Evolutionary conservation across 2,888 invertebrate species (phyloP).

Genomic region (Pseudanteris insignis): DNA sequence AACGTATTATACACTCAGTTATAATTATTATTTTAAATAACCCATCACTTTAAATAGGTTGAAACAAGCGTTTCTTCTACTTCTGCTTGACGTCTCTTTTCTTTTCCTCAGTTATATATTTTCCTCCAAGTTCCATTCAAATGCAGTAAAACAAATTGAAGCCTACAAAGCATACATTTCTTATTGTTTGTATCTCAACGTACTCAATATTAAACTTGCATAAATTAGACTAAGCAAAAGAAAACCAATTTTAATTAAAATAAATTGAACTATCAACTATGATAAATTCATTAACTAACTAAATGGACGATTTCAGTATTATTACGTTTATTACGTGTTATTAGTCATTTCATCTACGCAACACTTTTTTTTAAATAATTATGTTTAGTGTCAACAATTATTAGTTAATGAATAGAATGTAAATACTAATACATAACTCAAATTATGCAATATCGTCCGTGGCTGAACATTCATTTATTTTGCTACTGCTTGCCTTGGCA

Average conservation of each 20-base stretch:
- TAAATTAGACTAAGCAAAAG: neutral
- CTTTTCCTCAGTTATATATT: conserved; percentile 1
- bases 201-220: neutral
- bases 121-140: conserved; percentile 1
- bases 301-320: conserved; percentile 27
- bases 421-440: no score
- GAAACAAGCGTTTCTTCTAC: neutral
- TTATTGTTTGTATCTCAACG: conserved; percentile 21
- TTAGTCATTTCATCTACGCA: neutral
- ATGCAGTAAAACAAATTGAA: conserved; percentile 5
- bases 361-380: no score
- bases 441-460: no score
- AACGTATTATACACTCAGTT: no score
- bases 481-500: no score
- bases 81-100: neutral
- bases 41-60: no score
- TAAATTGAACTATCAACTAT: conserved; percentile 1
- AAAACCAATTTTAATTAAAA: conserved; percentile 6
- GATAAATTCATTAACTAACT: conserved; percentile 17
- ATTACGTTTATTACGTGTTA: neutral
- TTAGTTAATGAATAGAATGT: no score
- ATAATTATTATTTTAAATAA: conserved; percentile 11
- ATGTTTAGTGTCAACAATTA: no score
- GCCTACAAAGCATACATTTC: conserved; percentile 1
- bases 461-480: no score